These are phyloP conservation scores for Neosilurus hyrtlii DNA, from an alignment of 2,797 vertebrate species.

Conservation along the genomic window DNA sequence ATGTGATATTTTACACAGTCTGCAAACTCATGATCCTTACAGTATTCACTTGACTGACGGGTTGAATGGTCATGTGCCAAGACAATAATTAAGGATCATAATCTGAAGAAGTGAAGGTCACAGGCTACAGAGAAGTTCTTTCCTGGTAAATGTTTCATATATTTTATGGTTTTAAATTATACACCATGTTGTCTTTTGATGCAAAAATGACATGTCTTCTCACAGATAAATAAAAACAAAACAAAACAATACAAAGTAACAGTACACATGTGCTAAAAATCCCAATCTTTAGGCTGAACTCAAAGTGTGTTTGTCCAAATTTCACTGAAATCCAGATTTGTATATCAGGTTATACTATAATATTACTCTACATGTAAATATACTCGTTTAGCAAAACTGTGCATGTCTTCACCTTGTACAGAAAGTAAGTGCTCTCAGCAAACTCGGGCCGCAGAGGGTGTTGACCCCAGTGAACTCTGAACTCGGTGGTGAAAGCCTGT, in stretches of 20 bases:
- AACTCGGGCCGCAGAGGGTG: constrained; percentile 82
- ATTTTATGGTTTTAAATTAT: too few relatives aligned
- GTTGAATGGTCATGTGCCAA: too few relatives aligned
- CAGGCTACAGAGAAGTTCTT: not conserved
- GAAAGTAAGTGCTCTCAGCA: constrained; percentile 84
- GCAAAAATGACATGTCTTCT: not conserved
- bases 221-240: not conserved
- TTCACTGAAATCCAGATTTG: not conserved
- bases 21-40: too few relatives aligned
- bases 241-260: too few relatives aligned
- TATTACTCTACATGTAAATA: not conserved
- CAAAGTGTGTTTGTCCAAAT: not conserved
- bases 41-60: too few relatives aligned
- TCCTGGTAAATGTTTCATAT: not conserved
- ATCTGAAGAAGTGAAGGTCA: not conserved
- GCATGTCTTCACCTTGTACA: constrained; percentile 73
- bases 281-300: not conserved
- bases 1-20: too few relatives aligned
- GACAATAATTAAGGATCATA: not conserved
- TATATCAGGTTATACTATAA: not conserved
- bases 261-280: not conserved
- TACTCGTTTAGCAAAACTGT: not conserved
- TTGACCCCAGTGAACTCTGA: constrained; percentile 82
- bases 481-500: constrained; percentile 82
- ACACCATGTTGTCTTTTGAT: not conserved